phyloP scores from a whole-genome alignment of 2,797 vertebrate species.

The Adrianichthys oophorus region DNA sequence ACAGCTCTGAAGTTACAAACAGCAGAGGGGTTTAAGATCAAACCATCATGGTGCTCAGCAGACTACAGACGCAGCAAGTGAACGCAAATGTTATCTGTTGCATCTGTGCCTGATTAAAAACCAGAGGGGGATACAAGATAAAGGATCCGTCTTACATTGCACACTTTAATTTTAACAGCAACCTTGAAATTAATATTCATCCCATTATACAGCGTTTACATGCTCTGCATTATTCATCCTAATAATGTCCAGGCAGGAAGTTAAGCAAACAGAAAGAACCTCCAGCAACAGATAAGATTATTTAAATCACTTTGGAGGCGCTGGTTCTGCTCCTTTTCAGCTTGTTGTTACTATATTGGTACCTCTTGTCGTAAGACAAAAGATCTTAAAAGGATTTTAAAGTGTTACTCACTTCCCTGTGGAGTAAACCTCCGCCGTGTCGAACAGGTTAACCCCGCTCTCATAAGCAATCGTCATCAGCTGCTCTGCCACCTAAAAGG shows the following conservation, averaged over 20 bases:
- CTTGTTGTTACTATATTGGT: conserved; percentile 28
- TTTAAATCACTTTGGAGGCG: conserved; percentile 38
- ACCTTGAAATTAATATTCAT: conserved; percentile 55
- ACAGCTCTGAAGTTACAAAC: neutral
- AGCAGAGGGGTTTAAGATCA: conserved; percentile 47
- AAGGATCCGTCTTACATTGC: conserved; percentile 1
- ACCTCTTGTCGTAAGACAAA: conserved; percentile 9
- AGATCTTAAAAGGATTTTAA: conserved; percentile 16
- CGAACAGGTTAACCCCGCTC: conserved; percentile 92
- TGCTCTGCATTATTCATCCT: conserved; percentile 28
- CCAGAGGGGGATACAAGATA: conserved; percentile 15
- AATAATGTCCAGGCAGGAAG: conserved; percentile 22
- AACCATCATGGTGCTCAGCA: conserved; percentile 7
- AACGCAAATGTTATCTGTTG: conserved; percentile 43
- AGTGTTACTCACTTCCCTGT: conserved; percentile 79
- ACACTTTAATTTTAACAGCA: conserved; percentile 20
- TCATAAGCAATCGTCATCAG: conserved; percentile 95
- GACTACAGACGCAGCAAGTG: conserved; percentile 14
- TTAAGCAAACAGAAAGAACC: conserved; percentile 36
- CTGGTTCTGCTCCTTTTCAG: conserved; percentile 17
- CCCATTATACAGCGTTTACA: conserved; percentile 5
- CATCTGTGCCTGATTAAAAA: conserved; percentile 40
- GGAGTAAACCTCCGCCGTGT: conserved; percentile 90
- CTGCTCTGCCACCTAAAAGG: conserved; percentile 88
- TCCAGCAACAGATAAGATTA: conserved; percentile 51